A percentile compares a stretch with the other conserved stretches of the same genome.
Conservation (phyloP, 35 echinoderm and acorn worm genomes). For the Ophiothrix spiculata region DNA sequence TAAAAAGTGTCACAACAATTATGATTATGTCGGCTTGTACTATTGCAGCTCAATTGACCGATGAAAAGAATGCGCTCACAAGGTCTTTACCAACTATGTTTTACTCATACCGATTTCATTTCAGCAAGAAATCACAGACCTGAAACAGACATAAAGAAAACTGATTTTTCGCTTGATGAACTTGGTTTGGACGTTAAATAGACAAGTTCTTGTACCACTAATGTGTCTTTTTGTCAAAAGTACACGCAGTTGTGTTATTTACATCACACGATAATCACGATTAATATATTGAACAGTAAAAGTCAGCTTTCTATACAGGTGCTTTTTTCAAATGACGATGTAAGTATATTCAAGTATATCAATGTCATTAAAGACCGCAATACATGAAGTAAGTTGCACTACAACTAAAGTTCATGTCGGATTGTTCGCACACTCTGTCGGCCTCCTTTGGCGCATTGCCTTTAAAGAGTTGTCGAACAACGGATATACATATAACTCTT, state of each 20-base stretch:
- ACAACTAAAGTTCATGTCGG: background rate
- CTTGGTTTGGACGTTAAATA: background rate
- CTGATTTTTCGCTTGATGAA: constrained; percentile 4
- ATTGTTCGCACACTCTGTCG: background rate
- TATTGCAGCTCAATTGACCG: constrained; percentile 9
- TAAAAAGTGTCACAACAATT: constrained; percentile 11
- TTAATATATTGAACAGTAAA: constrained; percentile 8
- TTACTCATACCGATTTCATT: background rate
- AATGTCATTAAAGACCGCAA: background rate
- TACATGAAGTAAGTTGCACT: background rate
- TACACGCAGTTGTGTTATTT: background rate
- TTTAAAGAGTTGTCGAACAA: constrained; percentile 13
- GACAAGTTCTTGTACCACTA: background rate
- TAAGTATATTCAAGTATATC: too few species aligned
- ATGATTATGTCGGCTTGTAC: constrained; percentile 10
- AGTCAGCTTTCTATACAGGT: background rate
- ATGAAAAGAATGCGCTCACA: background rate
- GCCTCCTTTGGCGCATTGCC: background rate
- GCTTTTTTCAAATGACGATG: background rate
- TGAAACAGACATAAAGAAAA: background rate
- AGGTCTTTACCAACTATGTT: background rate
- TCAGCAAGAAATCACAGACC: background rate
- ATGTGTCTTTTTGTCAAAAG: background rate
- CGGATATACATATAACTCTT: background rate
- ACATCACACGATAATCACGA: background rate